Base-by-base conservation (phyloP, 2,797 vertebrate genomes). In the Sandelia bainsii region DNA sequence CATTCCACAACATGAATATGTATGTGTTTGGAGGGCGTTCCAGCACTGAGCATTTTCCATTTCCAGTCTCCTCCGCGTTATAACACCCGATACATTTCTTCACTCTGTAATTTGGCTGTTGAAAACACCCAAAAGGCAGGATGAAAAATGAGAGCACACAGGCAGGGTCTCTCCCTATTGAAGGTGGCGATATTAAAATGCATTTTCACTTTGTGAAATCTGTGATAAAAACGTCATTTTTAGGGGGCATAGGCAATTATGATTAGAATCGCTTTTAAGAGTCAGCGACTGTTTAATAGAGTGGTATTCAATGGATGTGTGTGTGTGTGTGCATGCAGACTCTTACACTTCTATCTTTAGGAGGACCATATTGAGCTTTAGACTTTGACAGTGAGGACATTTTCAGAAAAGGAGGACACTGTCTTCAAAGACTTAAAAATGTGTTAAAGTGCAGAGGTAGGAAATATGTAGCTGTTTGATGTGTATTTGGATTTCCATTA, bases 91-190 rank as follows among this genome's bases (percentile, higher is more conserved):
- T 85, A 86, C 52, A 85, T 90, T 90, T 87, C 86, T 68, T 82
- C 63, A 58, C 77, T 74, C 72, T 80, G 79, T 87, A 85, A 89
- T 92, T 87, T 90, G 82, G 70, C 80, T 84, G 60, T 65, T 86
- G 75, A 87, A 86, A 89, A 87, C 68, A 83, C 72, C 82, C 81
- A 52, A 72, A 78, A 89, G 83, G 86, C 79, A 79, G 68, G 45
- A 76, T 80, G 85, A 86, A 70, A 87, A 89, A 90, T 70, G 74
- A 81, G 64, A 74, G 51, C 69, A 56, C 48, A 61, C 39, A 56
- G 40, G 4, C 53, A 20, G 45, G 34, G 59, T 76, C 54, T 48
- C 60, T 69, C 66, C 37, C 2, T 48, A 46, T 53, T 48, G 23
- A 76, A 87, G 77, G 77, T 75, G 68, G 72, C 76, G 68, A 73